phyloP scores from a whole-genome alignment of 2,888 invertebrate species.

The Drosophila kambysellisi region DNA sequence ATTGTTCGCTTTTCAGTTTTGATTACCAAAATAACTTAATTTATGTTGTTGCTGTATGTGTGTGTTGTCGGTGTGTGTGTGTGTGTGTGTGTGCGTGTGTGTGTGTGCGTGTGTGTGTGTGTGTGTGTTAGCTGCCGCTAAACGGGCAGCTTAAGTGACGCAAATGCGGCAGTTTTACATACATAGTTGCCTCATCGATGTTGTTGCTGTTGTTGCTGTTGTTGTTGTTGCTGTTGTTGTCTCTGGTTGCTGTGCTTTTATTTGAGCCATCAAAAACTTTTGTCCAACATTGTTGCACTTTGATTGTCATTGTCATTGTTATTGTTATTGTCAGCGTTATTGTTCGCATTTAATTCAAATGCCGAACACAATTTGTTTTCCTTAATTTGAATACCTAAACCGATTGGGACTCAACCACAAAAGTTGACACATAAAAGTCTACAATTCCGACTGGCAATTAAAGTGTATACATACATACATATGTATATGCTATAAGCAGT shows the following conservation, averaged over 20 bases:
- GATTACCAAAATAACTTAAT: constrained; percentile 78
- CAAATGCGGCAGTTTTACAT: constrained; percentile 67
- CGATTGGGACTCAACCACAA: constrained; percentile 18
- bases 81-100: constrained; percentile 4
- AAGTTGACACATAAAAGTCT: background rate
- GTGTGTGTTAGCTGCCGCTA: constrained; percentile 47
- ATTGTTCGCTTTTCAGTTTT: constrained; percentile 75
- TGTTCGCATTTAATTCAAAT: constrained; percentile 53
- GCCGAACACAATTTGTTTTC: constrained; percentile 43
- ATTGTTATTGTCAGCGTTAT: constrained; percentile 12
- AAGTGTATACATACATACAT: too few species aligned
- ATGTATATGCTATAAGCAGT: background rate
- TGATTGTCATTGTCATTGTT: constrained; percentile 60
- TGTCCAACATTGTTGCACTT: constrained; percentile 57
- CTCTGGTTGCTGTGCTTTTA: constrained; percentile 26
- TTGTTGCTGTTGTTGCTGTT: constrained; percentile 18
- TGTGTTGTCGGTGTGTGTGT: constrained; percentile 5
- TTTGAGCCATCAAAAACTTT: constrained; percentile 60
- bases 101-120: constrained; percentile 2
- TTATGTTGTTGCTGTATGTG: constrained; percentile 55
- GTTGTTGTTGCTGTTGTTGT: constrained; percentile 8
- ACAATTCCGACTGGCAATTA: background rate
- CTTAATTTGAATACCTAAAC: constrained; percentile 30
- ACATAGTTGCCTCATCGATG: constrained; percentile 2
- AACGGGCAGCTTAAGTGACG: constrained; percentile 75